Evolutionary conservation across 2,113 vertebrate genomes (phyloP).

Genomic region (Beaufortia kweichowensis): DNA sequence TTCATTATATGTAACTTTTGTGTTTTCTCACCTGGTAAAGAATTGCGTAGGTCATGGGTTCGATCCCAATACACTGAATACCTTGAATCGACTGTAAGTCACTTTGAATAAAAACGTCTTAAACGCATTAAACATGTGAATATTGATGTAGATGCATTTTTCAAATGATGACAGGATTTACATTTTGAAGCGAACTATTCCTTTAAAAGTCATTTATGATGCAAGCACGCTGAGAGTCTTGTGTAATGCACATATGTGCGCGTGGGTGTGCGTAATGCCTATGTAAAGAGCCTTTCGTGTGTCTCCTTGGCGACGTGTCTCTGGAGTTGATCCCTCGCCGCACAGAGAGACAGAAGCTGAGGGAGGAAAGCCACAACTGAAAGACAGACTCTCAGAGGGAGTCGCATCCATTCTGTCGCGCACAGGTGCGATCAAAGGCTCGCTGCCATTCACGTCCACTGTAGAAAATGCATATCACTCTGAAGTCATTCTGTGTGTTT

Average conservation of each 20-base stretch:
- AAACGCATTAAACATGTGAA: too few relatives aligned
- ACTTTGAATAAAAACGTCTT: too few relatives aligned
- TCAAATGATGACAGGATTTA: not conserved
- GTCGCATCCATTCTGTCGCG: not conserved
- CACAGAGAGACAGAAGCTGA: slow-evolving; percentile 17
- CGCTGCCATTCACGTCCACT: not conserved
- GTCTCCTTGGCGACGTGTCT: slow-evolving; percentile 68
- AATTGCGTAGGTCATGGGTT: too few relatives aligned
- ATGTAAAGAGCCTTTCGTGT: slow-evolving; percentile 64
- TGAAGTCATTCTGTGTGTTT: not conserved
- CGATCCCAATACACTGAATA: not conserved
- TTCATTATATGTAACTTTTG: too few relatives aligned
- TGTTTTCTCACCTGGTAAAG: too few relatives aligned
- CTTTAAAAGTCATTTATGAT: not conserved
- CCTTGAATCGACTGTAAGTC: not conserved
- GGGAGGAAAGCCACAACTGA: slow-evolving; percentile 12
- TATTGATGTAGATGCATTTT: too few relatives aligned
- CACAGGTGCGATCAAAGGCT: slow-evolving; percentile 29
- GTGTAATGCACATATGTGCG: slow-evolving; percentile 55
- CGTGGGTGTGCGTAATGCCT: not conserved
- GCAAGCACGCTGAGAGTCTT: not conserved
- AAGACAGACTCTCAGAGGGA: too few relatives aligned
- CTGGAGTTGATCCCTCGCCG: slow-evolving; percentile 52
- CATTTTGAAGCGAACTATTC: not conserved
- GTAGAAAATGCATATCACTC: slow-evolving; percentile 5